Evolutionary conservation across 2,888 invertebrate species (phyloP).

Genomic region (Cheilosia vulpina): DNA sequence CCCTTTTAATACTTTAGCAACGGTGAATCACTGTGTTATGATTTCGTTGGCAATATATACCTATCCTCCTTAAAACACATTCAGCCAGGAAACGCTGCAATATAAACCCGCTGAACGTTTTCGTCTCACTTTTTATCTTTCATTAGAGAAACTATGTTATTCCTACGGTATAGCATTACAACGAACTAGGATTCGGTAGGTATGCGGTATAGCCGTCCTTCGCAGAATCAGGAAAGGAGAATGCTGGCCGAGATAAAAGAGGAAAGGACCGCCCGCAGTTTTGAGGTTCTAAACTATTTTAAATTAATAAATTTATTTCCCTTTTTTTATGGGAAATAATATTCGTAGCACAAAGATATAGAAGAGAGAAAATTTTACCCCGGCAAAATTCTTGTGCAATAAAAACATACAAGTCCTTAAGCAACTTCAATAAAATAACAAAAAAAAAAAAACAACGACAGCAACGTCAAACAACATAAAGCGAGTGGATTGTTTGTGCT

Average conservation of each 20-base stretch:
- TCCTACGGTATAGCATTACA: neutral
- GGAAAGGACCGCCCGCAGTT: slow-evolving; percentile 18
- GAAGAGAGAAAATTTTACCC: neutral
- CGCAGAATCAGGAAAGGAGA: neutral
- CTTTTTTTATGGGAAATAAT: slow-evolving; percentile 12
- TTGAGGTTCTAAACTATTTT: slow-evolving; percentile 31
- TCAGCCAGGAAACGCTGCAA: neutral
- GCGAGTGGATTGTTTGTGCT: slow-evolving; percentile 4
- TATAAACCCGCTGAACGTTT: neutral
- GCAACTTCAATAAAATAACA: slow-evolving; percentile 17
- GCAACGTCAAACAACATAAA: neutral
- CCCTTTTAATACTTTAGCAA: no score
- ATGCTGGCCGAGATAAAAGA: neutral
- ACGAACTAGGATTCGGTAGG: neutral
- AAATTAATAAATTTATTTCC: slow-evolving; percentile 29
- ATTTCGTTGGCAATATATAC: neutral
- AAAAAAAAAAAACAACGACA: neutral
- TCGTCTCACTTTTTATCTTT: slow-evolving; percentile 2
- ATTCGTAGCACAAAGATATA: neutral
- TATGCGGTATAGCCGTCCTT: neutral
- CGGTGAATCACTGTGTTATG: no score
- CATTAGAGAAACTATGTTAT: neutral
- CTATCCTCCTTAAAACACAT: neutral
- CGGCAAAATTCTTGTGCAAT: neutral
- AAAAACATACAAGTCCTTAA: slow-evolving; percentile 16